Evolutionary conservation across 2,888 invertebrate genomes (phyloP).

Genomic region (Andrena flavipes): DNA sequence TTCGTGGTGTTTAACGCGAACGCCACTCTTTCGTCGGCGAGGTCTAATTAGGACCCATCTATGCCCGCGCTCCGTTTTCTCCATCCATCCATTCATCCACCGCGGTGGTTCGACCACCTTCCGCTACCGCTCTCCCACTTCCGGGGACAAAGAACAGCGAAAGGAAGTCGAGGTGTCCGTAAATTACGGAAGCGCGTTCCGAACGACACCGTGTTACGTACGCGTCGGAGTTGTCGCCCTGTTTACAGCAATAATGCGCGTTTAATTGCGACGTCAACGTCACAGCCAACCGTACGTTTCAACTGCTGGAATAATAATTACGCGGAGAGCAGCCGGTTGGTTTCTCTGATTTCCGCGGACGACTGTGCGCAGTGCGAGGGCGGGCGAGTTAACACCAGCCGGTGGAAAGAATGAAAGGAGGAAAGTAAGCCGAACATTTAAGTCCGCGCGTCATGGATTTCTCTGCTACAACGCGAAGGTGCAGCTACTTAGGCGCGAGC

Average conservation of each 20-base stretch:
- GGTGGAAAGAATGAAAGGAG: constrained; percentile 14
- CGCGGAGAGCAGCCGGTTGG: not conserved
- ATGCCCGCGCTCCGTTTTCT: not conserved
- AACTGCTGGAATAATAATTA: constrained; percentile 63
- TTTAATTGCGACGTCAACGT: constrained; percentile 70
- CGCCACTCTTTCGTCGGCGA: constrained; percentile 25
- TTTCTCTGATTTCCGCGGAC: not conserved
- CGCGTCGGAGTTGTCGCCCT: constrained; percentile 40
- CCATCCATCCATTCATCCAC: not conserved
- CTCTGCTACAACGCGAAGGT: not conserved
- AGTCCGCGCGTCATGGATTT: constrained; percentile 2
- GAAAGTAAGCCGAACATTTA: constrained; percentile 4
- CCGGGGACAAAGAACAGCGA: constrained; percentile 23
- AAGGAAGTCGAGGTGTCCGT: constrained; percentile 32
- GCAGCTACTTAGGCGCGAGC: too few species aligned
- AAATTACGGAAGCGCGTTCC: constrained; percentile 61
- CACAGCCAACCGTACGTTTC: constrained; percentile 45
- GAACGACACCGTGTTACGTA: constrained; percentile 5
- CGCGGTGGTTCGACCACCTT: not conserved
- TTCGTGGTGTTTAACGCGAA: constrained; percentile 17
- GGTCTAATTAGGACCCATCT: constrained; percentile 63
- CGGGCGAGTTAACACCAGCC: not conserved
- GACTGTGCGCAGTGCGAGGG: not conserved
- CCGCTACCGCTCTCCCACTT: not conserved
- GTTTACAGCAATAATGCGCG: constrained; percentile 65